Percentiles rank a stretch among this genome's conserved stretches.
Conservation (phyloP, 2,113 vertebrate species). For the Solea senegalensis region DNA sequence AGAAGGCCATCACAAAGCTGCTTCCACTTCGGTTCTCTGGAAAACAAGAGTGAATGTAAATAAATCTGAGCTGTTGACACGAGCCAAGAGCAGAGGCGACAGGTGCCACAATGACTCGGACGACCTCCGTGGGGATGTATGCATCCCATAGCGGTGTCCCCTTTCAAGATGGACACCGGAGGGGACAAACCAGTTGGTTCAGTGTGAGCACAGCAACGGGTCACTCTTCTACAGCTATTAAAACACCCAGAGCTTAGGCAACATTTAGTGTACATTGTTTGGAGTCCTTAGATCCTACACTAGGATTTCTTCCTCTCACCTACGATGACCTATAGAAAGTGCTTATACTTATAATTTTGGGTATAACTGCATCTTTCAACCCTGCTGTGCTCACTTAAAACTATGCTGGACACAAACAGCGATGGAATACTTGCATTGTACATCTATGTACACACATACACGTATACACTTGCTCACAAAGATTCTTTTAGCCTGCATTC, state of each 20-base stretch:
- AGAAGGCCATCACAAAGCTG: background rate
- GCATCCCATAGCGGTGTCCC: slow-evolving; percentile 73
- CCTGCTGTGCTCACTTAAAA: background rate
- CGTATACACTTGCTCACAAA: slow-evolving; percentile 19
- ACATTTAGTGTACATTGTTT: slow-evolving; percentile 5
- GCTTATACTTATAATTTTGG: too few relatives aligned
- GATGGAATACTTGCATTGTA: slow-evolving; percentile 29
- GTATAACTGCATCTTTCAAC: background rate
- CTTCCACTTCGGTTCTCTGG: slow-evolving; percentile 24
- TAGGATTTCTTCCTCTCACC: background rate
- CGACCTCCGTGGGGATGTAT: slow-evolving; percentile 73
- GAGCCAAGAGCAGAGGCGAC: slow-evolving; percentile 67
- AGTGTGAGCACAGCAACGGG: slow-evolving; percentile 35
- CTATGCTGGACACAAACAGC: background rate
- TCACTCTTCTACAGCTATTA: slow-evolving; percentile 1
- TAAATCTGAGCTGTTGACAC: slow-evolving; percentile 71
- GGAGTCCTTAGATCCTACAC: background rate
- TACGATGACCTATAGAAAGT: too few relatives aligned
- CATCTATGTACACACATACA: slow-evolving; percentile 9
- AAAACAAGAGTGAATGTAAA: slow-evolving; percentile 68
- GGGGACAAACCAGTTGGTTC: slow-evolving; percentile 70
- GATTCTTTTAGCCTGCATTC: slow-evolving; percentile 33
- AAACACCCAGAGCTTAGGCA: slow-evolving; percentile 13
- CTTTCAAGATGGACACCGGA: slow-evolving; percentile 68
- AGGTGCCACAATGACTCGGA: slow-evolving; percentile 73